These are phyloP conservation scores for Python bivittatus DNA, from an alignment of 2,113 vertebrate genomes.

Conservation along the genomic window DNA sequence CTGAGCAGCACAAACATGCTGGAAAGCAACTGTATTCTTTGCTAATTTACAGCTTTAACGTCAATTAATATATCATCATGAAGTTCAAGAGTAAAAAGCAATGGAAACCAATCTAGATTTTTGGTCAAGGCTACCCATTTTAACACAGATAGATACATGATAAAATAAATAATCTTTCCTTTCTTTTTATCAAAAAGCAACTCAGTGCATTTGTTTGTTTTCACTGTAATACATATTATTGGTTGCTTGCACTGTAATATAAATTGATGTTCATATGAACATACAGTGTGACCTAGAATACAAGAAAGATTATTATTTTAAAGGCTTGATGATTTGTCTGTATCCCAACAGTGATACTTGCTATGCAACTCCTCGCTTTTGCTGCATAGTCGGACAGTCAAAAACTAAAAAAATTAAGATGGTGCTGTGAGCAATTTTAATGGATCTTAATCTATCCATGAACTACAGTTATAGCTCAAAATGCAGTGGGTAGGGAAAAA, in stretches of 20 bases:
- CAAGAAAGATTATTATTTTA: constrained; percentile 29
- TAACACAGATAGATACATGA: constrained; percentile 10
- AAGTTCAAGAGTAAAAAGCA: constrained; percentile 37
- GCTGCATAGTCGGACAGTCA: constrained; percentile 21
- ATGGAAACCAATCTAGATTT: constrained; percentile 11
- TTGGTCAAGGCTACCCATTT: constrained; percentile 1
- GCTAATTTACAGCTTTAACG: constrained; percentile 31
- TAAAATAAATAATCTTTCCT: background rate
- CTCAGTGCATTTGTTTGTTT: background rate
- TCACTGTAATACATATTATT: background rate
- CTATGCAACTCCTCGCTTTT: constrained; percentile 34
- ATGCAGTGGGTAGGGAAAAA: constrained; percentile 28
- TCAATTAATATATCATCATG: constrained; percentile 39
- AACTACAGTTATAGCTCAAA: constrained; percentile 32
- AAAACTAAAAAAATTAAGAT: constrained; percentile 42
- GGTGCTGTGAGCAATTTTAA: constrained; percentile 35
- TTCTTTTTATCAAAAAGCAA: background rate
- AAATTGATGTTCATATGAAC: constrained; percentile 32
- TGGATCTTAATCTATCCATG: constrained; percentile 34
- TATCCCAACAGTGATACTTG: constrained; percentile 37
- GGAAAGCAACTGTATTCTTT: constrained; percentile 31
- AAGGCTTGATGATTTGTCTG: constrained; percentile 26
- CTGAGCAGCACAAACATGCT: constrained; percentile 14
- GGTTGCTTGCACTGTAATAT: background rate
- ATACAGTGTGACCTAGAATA: constrained; percentile 35